Evolutionary conservation across 92 coral and sea anemone genomes (phyloP).

Genomic region (Zoanthus gigantus): DNA sequence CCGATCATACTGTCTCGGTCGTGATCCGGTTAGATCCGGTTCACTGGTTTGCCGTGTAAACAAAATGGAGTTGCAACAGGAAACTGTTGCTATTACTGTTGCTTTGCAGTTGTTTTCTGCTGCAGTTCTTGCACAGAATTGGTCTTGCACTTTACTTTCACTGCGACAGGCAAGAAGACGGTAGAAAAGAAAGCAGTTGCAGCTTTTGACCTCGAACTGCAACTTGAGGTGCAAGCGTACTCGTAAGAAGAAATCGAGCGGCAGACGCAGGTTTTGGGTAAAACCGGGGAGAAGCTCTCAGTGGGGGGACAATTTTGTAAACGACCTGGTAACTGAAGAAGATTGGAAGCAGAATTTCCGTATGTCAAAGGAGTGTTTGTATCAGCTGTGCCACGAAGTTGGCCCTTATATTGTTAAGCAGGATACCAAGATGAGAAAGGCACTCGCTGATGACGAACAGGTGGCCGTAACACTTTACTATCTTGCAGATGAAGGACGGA

Average conservation of each 20-base stretch:
- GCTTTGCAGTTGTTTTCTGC: constrained; percentile 34
- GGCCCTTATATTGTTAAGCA: not conserved
- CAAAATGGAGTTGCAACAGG: constrained; percentile 34
- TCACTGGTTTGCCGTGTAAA: constrained; percentile 39
- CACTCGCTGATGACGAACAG: constrained; percentile 2
- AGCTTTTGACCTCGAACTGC: constrained; percentile 25
- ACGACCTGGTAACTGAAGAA: constrained; percentile 9
- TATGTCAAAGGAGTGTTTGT: not conserved
- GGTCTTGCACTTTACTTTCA: constrained; percentile 19
- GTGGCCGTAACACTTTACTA: constrained; percentile 20
- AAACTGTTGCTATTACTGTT: constrained; percentile 34
- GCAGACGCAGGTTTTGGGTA: constrained; percentile 20
- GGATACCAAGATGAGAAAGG: not conserved
- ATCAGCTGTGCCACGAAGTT: constrained; percentile 1
- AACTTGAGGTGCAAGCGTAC: constrained; percentile 11
- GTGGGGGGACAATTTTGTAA: constrained; percentile 4
- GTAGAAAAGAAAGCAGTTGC: constrained; percentile 14
- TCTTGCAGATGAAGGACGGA: constrained; percentile 23
- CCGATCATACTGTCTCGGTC: constrained; percentile 37
- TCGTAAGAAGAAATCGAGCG: not conserved
- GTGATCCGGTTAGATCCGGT: constrained; percentile 29
- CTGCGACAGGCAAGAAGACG: constrained; percentile 31
- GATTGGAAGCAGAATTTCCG: constrained; percentile 9
- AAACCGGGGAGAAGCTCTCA: constrained; percentile 7
- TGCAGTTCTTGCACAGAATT: constrained; percentile 30